Evolutionary conservation across 2,113 vertebrate species (phyloP).

Genomic region (Chiloscyllium plagiosum): DNA sequence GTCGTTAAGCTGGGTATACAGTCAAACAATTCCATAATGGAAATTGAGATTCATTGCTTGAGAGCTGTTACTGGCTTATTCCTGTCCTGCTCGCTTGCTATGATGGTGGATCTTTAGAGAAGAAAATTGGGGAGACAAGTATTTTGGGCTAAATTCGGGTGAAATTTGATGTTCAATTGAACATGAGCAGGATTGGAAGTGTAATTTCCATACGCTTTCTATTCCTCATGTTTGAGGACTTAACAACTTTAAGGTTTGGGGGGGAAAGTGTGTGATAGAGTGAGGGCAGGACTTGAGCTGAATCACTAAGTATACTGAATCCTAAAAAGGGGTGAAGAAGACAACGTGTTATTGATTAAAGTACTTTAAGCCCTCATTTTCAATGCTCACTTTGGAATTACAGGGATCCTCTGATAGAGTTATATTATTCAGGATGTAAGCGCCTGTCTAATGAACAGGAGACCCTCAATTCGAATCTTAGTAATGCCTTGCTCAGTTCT

Average conservation of each 20-base stretch:
- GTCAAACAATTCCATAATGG: background rate
- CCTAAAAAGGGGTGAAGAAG: background rate
- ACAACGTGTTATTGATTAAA: background rate
- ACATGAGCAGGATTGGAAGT: background rate
- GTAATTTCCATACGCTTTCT: background rate
- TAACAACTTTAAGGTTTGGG: background rate
- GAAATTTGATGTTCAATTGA: background rate
- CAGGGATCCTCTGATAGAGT: background rate
- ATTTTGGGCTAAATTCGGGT: background rate
- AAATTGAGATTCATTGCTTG: background rate
- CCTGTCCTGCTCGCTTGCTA: background rate
- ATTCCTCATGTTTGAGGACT: background rate
- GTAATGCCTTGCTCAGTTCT: no score
- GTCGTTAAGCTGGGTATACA: background rate
- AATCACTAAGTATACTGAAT: background rate
- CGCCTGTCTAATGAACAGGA: no score
- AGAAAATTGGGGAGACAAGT: background rate
- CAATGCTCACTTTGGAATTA: background rate
- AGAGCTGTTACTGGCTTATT: background rate
- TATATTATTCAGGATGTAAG: background rate
- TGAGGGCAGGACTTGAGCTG: background rate
- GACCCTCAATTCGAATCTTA: no score
- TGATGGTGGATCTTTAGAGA: background rate
- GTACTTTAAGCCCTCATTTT: background rate
- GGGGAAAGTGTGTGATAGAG: background rate